A percentile compares a stretch with the other conserved stretches of the same genome.
Evolutionary conservation across 1,140 invertebrate species (phyloP).

Genomic region (Drosophila ambigua): DNA sequence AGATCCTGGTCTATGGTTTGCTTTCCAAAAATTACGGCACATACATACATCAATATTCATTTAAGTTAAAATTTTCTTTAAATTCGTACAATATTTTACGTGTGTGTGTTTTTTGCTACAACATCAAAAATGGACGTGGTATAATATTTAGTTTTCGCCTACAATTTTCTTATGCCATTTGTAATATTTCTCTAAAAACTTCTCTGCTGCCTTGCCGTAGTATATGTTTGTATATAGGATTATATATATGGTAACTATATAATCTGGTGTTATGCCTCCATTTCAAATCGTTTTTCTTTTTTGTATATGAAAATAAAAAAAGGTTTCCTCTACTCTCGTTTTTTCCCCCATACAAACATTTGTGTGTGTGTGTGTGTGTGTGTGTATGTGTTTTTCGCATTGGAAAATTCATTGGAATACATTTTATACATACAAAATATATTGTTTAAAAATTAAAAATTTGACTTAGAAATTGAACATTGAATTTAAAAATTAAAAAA

Average conservation of each 20-base stretch:
- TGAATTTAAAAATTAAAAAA: slow-evolving; percentile 41
- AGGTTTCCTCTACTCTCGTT: slow-evolving; percentile 9
- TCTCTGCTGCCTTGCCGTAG: slow-evolving; percentile 11
- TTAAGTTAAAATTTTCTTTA: slow-evolving; percentile 70
- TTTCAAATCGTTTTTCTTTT: slow-evolving; percentile 52
- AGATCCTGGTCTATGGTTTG: slow-evolving; percentile 32
- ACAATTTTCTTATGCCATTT: slow-evolving; percentile 29
- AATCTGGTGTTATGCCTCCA: slow-evolving; percentile 49
- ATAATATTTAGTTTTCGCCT: slow-evolving; percentile 54
- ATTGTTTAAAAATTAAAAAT: slow-evolving; percentile 54
- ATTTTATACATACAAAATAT: slow-evolving; percentile 38
- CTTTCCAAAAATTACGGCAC: slow-evolving; percentile 35
- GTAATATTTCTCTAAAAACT: slow-evolving; percentile 72
- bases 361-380: slow-evolving; percentile 12
- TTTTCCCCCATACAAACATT: slow-evolving; percentile 8
- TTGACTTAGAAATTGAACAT: slow-evolving; percentile 76
- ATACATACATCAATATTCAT: slow-evolving; percentile 22
- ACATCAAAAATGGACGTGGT: slow-evolving; percentile 73
- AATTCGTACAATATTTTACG: slow-evolving; percentile 40
- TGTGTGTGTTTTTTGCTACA: slow-evolving; percentile 48
- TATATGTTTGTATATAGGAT: slow-evolving; percentile 48
- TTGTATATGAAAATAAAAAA: slow-evolving; percentile 35
- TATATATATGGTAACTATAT: slow-evolving; percentile 37
- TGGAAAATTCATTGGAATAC: slow-evolving; percentile 70
- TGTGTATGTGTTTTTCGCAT: slow-evolving; percentile 28